These are phyloP conservation scores for Chunga burmeisteri DNA, from an alignment of 2,113 vertebrate genomes.

Conservation along the genomic window DNA sequence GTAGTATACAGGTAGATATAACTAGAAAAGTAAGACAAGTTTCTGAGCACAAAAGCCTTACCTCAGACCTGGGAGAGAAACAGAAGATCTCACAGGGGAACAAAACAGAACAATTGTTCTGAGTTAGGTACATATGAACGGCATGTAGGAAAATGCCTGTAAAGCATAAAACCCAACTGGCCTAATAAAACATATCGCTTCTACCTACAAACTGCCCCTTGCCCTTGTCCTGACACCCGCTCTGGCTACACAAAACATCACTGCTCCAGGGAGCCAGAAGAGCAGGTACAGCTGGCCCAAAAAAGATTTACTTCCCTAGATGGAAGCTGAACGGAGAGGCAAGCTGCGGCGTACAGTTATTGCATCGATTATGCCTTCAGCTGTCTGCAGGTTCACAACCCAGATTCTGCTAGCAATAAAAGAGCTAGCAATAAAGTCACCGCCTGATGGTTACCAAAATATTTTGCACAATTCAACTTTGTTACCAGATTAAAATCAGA, in stretches of 20 bases:
- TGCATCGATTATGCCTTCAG: not conserved
- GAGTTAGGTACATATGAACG: rapidly evolving
- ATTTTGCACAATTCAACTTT: not conserved
- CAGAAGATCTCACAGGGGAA: not conserved
- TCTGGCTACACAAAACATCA: not conserved
- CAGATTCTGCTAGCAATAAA: not conserved
- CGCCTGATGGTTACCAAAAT: not conserved
- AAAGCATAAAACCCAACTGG: not conserved
- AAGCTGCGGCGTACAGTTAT: not conserved
- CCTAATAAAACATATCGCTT: not conserved
- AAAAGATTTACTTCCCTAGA: not conserved
- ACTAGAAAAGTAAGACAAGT: not conserved
- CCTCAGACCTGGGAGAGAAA: not conserved
- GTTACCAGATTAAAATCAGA: not conserved
- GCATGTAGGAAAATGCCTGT: not conserved
- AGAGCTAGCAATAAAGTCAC: not conserved
- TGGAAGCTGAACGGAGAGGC: not conserved
- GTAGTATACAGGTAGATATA: not conserved
- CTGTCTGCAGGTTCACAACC: not conserved
- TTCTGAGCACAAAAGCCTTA: not conserved
- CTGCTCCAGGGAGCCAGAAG: not conserved
- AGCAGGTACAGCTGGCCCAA: not conserved
- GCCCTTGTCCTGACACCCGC: not conserved
- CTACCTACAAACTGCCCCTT: not conserved
- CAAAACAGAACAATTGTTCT: not conserved